These are phyloP conservation scores for Oscheius sp. DNA, from an alignment of 2,888 invertebrate species.

Conservation along the genomic window DNA sequence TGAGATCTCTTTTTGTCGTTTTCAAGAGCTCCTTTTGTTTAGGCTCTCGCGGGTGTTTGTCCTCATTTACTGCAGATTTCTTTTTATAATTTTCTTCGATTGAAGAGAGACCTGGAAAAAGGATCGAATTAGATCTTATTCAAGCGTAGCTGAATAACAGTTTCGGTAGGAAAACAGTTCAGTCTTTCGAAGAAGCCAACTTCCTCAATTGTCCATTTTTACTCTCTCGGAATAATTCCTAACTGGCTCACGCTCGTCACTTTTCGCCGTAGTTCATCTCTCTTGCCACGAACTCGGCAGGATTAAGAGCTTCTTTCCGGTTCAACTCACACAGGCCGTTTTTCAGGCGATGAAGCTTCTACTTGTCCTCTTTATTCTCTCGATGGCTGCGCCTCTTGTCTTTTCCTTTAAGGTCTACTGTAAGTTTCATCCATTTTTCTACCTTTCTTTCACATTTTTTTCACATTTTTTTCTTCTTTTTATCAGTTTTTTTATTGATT, in stretches of 20 bases:
- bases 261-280: background rate
- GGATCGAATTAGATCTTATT: too few relatives aligned
- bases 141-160: too few relatives aligned
- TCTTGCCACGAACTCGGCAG: background rate
- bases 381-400: constrained; percentile 4
- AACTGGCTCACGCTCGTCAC: too few relatives aligned
- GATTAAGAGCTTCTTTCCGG: background rate
- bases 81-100: too few relatives aligned
- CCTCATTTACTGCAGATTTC: too few relatives aligned
- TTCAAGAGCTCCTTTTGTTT: too few relatives aligned
- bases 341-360: constrained; percentile 8
- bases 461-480: background rate
- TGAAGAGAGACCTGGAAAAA: too few relatives aligned
- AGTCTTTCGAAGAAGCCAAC: too few relatives aligned
- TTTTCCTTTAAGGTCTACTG: constrained; percentile 11
- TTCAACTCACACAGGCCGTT: background rate
- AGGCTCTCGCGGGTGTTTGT: too few relatives aligned
- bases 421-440: background rate
- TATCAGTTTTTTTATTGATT: background rate
- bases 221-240: too few relatives aligned
- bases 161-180: too few relatives aligned
- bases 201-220: background rate
- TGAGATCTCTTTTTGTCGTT: too few relatives aligned
- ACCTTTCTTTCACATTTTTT: background rate
- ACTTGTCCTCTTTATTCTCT: background rate